These are phyloP conservation scores for Hybognathus amarus DNA, from an alignment of 2,797 vertebrate species.

Conservation along the genomic window DNA sequence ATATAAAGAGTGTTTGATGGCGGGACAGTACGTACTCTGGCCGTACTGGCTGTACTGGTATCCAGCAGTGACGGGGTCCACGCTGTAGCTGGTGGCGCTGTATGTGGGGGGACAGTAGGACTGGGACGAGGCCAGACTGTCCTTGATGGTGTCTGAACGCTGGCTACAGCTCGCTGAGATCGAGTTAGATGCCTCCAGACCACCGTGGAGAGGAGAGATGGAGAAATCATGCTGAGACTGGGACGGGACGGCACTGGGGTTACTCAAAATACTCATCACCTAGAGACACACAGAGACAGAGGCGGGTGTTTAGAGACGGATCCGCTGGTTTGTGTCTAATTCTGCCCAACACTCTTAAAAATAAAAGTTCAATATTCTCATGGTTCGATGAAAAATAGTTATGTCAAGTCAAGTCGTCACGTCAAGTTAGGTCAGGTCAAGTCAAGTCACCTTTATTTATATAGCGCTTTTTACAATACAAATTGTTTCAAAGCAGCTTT, in stretches of 20 bases:
- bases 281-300: conserved; percentile 61
- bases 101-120: conserved; percentile 97
- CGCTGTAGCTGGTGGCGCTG: conserved; percentile 95
- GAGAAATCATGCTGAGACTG: conserved; percentile 96
- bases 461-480: too few species aligned
- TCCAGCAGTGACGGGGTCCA: conserved; percentile 93
- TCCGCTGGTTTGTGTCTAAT: not conserved
- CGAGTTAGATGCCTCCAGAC: conserved; percentile 90
- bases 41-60: conserved; percentile 98
- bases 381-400: not conserved
- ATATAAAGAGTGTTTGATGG: conserved; percentile 20
- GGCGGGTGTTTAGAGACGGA: not conserved
- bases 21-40: conserved; percentile 85
- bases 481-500: too few species aligned
- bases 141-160: conserved; percentile 95
- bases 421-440: too few species aligned
- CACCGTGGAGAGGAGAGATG: conserved; percentile 93
- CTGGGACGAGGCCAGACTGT: conserved; percentile 94
- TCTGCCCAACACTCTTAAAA: not conserved
- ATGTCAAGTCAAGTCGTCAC: too few species aligned
- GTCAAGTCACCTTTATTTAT: too few species aligned
- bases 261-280: conserved; percentile 98
- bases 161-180: conserved; percentile 99
- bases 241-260: conserved; percentile 86
- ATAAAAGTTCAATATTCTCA: not conserved